Percentiles rank a stretch among this genome's conserved stretches.
Evolutionary conservation across 2,888 invertebrate species (phyloP).

Genomic region (Dione juno): DNA sequence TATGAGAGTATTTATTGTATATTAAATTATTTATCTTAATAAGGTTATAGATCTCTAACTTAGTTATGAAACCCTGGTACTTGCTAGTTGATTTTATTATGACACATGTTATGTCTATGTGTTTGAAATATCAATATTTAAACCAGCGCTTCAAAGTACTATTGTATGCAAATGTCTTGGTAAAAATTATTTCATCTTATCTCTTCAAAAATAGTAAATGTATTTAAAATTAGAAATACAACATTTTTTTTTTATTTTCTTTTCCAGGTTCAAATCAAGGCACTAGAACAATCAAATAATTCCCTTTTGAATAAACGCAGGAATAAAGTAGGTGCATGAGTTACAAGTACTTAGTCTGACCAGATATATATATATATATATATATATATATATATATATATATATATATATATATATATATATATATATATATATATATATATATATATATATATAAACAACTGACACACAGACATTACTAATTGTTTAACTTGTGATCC

Average conservation of each 20-base stretch:
- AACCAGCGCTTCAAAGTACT: no score
- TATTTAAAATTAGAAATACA: no score
- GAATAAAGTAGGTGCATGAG: constrained; percentile 81
- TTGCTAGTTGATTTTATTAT: no score
- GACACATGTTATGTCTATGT: no score
- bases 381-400: background rate
- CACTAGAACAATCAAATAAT: constrained; percentile 96
- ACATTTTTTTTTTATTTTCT: background rate
- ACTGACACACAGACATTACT: constrained; percentile 17
- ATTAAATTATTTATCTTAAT: no score
- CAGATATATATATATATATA: constrained; percentile 22
- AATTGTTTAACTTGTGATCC: background rate
- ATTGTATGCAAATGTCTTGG: no score
- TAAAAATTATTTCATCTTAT: no score
- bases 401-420: constrained; percentile 5
- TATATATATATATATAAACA: constrained; percentile 3
- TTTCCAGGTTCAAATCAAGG: constrained; percentile 93
- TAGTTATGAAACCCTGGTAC: no score
- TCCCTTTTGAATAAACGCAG: constrained; percentile 93
- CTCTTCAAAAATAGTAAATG: no score
- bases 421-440: constrained; percentile 5
- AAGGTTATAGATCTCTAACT: no score
- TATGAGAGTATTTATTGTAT: no score
- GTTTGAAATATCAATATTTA: no score
- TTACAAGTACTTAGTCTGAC: constrained; percentile 40